A percentile compares a stretch with the other conserved stretches of the same genome.
Evolutionary conservation across 2,888 invertebrate genomes (phyloP).

Genomic region (Agriopis aurantiaria): DNA sequence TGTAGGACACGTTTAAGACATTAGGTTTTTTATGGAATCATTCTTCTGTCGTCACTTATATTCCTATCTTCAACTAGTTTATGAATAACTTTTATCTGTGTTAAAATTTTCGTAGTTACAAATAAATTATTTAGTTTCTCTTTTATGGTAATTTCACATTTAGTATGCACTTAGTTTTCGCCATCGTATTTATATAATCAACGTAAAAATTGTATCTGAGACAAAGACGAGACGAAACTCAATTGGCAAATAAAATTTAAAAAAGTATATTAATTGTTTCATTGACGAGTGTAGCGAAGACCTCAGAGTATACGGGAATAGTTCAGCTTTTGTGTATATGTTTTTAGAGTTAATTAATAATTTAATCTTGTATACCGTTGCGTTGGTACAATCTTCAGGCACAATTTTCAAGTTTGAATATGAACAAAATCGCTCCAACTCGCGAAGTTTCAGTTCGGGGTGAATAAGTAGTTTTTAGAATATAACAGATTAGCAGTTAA

Average conservation of each 20-base stretch:
- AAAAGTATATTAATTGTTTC: conserved; percentile 43
- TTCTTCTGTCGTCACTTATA: not conserved
- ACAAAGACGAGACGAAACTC: conserved; percentile 62
- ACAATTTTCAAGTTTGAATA: no score
- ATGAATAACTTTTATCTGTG: not conserved
- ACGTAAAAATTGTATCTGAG: conserved; percentile 47
- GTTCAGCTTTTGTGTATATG: no score
- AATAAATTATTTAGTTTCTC: conserved; percentile 1
- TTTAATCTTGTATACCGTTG: no score
- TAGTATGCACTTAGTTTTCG: conserved; percentile 19
- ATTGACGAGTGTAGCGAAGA: conserved; percentile 17
- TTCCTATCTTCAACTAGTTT: not conserved
- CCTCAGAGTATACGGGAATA: no score
- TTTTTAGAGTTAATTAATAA: no score
- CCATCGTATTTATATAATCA: conserved; percentile 40
- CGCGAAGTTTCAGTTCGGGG: no score
- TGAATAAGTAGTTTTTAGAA: no score
- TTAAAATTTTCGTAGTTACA: not conserved
- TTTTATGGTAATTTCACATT: conserved; percentile 12
- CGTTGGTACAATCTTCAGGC: no score
- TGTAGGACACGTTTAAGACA: not conserved
- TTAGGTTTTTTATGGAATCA: conserved; percentile 4
- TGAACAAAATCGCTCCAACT: no score
- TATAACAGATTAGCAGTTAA: no score
- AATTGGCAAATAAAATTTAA: conserved; percentile 63